Conservation (phyloP, 2,888 invertebrate species). For the Leptinotarsa rubiginosa region DNA sequence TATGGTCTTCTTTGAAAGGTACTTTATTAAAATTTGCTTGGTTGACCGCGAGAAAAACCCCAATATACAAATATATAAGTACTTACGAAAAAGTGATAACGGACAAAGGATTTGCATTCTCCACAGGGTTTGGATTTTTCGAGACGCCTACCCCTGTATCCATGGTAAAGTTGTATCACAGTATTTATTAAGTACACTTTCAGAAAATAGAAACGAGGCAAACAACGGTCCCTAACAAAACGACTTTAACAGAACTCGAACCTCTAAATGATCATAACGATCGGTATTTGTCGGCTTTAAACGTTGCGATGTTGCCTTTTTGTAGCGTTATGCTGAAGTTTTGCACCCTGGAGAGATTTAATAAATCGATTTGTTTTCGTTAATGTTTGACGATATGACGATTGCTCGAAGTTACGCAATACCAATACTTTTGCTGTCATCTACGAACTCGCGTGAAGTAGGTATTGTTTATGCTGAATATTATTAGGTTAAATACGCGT, state of each 20-base stretch:
- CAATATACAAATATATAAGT: constrained; percentile 18
- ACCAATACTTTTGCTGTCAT: too few species aligned
- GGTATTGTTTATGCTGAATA: too few species aligned
- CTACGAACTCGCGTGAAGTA: too few species aligned
- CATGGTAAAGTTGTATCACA: constrained; percentile 43
- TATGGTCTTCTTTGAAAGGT: too few species aligned
- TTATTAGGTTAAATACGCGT: too few species aligned
- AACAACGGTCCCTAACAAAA: constrained; percentile 28
- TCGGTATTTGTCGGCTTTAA: constrained; percentile 3
- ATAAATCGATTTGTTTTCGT: too few species aligned
- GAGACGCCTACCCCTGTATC: constrained; percentile 46
- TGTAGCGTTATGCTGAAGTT: background rate
- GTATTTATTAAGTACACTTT: constrained; percentile 43
- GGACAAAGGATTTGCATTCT: constrained; percentile 51
- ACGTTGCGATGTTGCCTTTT: constrained; percentile 1
- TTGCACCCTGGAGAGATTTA: background rate
- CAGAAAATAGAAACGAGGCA: constrained; percentile 16
- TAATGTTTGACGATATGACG: too few species aligned
- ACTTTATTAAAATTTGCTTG: too few species aligned
- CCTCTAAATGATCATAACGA: constrained; percentile 10
- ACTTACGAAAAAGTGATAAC: constrained; percentile 54
- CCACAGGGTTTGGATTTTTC: constrained; percentile 50
- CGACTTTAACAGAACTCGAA: constrained; percentile 21
- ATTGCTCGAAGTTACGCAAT: too few species aligned
- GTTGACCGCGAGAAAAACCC: background rate